Evolutionary conservation across 2,113 vertebrate species (phyloP).

Genomic region (Campylorhamphus procurvoides): DNA sequence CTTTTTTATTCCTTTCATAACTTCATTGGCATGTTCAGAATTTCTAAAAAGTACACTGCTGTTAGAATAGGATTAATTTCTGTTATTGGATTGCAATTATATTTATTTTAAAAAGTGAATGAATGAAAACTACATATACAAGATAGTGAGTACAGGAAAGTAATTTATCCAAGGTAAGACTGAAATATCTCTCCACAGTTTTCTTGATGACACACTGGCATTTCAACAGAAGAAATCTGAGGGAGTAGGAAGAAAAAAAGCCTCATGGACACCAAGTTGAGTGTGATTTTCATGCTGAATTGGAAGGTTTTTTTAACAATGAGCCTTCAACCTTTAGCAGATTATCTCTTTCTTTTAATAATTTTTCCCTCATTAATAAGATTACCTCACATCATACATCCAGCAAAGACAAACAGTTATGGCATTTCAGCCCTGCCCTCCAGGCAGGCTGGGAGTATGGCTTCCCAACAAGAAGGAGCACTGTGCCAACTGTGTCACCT

Average conservation of each 20-base stretch:
- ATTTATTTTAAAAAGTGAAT: background rate
- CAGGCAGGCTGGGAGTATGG: background rate
- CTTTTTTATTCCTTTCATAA: background rate
- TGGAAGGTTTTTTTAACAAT: background rate
- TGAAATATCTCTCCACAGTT: background rate
- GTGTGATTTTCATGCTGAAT: background rate
- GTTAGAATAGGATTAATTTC: background rate
- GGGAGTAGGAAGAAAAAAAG: background rate
- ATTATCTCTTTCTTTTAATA: background rate
- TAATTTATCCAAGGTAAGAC: background rate
- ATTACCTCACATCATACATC: background rate
- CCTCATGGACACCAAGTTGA: background rate
- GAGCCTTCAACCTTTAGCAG: background rate
- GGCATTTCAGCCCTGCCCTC: fast-evolving
- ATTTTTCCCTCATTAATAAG: background rate
- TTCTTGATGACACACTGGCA: background rate
- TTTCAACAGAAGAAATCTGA: background rate
- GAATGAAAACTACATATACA: background rate
- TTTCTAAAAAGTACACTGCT: background rate
- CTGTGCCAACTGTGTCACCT: background rate
- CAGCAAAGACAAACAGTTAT: background rate
- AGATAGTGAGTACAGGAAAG: background rate
- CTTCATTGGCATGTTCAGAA: background rate
- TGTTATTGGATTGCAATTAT: background rate
- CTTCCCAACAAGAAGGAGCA: background rate